Base-by-base conservation (phyloP, 37 sponge, comb jelly and placozoan genomes). In the Spongilla lacustris region DNA sequence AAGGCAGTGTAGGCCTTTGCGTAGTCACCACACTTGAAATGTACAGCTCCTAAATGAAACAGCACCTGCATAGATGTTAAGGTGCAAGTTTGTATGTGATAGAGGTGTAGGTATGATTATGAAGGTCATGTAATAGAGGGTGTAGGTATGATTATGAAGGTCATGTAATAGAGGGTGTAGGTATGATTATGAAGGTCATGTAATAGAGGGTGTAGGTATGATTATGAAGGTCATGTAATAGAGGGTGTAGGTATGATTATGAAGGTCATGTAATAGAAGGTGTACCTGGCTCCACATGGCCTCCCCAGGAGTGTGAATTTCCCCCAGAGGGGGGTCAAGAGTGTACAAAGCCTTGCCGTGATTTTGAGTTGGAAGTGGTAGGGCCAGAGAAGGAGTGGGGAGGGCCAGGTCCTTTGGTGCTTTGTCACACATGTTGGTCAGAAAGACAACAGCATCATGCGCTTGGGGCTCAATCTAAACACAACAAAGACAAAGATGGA, bases 1-100 rank as follows among this genome's bases (percentile, higher is more conserved):
- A 86, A 82, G 37, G 17, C 35, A 13, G 30, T 38, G 37, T 31
- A 79, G 24, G 91, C 80, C 4, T 24, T 36, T 13, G 71, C 34
- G 73, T 76, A 85, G 34, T 94, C 76, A 12, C 75, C 86, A 14
- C 67, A 50, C 49, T 68, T 46, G 31, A 94, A 87, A 34, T 87
- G 66, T 68, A 50, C 79, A 75, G 13, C 89, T 14, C 58, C 93
- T 27, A 93, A 72, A 66, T 73, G 78, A 77, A 79, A 89, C 22
- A 28, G 22, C 36, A 93, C n/a, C 93, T 93, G 77, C 9, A 73
- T 13, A 35, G 19, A 58, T 19, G 58, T 19, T 6, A 58, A 13
- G 41, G 58, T 58, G 58, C 1, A 17, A 17, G 58, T 1, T 1
- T 58, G 58, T 8, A 58, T 17, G 58, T 58, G 58, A 58, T 10